Conservation (phyloP, 2,797 vertebrate genomes). For the Atherinosoma microstoma region DNA sequence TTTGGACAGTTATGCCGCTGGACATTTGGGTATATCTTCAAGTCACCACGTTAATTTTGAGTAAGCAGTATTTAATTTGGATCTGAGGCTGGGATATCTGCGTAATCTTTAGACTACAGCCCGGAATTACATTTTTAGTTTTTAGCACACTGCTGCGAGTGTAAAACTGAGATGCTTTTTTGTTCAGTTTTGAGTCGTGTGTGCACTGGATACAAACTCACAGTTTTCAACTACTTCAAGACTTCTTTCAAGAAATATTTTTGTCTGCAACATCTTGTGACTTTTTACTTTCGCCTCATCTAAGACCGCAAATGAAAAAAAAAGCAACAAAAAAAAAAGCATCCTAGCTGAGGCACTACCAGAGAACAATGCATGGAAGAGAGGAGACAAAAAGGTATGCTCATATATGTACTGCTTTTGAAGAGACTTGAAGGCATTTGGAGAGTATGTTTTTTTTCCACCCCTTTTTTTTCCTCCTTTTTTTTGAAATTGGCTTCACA, state of each 20-base stretch:
- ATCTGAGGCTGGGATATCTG: constrained; percentile 64
- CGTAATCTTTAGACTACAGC: constrained; percentile 62
- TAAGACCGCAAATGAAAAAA: constrained; percentile 11
- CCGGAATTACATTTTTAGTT: constrained; percentile 51
- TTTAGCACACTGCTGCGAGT: constrained; percentile 27
- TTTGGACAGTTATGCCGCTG: constrained; percentile 63
- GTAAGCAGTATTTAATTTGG: constrained; percentile 73
- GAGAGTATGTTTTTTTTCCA: constrained; percentile 80
- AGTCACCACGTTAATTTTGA: constrained; percentile 56
- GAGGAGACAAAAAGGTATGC: constrained; percentile 70
- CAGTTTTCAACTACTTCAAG: constrained; percentile 13
- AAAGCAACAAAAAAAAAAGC: constrained; percentile 13
- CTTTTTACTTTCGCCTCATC: constrained; percentile 26
- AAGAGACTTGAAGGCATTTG: constrained; percentile 80
- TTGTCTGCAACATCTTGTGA: constrained; percentile 33
- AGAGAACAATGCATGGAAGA: constrained; percentile 34
- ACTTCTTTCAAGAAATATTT: constrained; percentile 37
- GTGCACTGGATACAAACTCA: constrained; percentile 3
- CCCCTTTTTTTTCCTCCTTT: constrained; percentile 19
- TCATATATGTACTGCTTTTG: constrained; percentile 76
- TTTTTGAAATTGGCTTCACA: constrained; percentile 83
- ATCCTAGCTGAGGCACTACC: constrained; percentile 23
- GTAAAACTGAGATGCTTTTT: constrained; percentile 33
- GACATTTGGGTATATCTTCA: constrained; percentile 57
- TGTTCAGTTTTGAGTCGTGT: not conserved